These are phyloP conservation scores for Apotomis turbidana DNA, from an alignment of 2,888 invertebrate genomes.

Conservation along the genomic window DNA sequence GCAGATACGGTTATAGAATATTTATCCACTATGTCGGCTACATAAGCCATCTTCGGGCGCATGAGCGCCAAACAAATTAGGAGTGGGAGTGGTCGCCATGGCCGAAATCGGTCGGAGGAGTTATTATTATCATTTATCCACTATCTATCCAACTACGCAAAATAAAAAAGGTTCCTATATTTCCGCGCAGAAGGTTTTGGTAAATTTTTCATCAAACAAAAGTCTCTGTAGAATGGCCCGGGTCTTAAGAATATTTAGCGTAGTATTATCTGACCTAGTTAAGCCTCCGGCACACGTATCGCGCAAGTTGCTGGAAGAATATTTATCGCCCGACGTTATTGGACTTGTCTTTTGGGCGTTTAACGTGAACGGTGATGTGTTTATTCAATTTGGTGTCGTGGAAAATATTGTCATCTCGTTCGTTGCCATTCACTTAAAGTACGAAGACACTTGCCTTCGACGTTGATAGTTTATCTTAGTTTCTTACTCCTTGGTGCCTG, in stretches of 20 bases:
- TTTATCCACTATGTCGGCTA: no score
- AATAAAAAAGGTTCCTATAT: no score
- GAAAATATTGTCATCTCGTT: slow-evolving; percentile 76
- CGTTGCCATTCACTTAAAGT: slow-evolving; percentile 61
- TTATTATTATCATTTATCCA: no score
- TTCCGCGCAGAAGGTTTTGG: no score
- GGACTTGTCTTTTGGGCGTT: slow-evolving; percentile 80
- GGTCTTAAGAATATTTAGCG: slow-evolving; percentile 22
- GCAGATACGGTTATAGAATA: no score
- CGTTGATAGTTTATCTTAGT: background rate
- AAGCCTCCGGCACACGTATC: slow-evolving; percentile 51
- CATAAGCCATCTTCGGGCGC: no score
- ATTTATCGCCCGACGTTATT: slow-evolving; percentile 78
- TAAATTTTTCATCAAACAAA: no score
- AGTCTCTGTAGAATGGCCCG: no score
- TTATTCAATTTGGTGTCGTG: slow-evolving; percentile 79
- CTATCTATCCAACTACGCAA: no score
- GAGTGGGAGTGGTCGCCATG: no score
- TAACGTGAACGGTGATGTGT: slow-evolving; percentile 78
- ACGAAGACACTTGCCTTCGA: slow-evolving; percentile 50
- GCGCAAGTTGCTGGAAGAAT: slow-evolving; percentile 63
- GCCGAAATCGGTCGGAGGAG: no score
- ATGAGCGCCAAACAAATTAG: no score
- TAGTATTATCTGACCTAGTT: slow-evolving; percentile 33
- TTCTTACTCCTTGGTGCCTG: background rate